Base-by-base conservation (phyloP, 2,888 invertebrate genomes). In the Elmis aenea region DNA sequence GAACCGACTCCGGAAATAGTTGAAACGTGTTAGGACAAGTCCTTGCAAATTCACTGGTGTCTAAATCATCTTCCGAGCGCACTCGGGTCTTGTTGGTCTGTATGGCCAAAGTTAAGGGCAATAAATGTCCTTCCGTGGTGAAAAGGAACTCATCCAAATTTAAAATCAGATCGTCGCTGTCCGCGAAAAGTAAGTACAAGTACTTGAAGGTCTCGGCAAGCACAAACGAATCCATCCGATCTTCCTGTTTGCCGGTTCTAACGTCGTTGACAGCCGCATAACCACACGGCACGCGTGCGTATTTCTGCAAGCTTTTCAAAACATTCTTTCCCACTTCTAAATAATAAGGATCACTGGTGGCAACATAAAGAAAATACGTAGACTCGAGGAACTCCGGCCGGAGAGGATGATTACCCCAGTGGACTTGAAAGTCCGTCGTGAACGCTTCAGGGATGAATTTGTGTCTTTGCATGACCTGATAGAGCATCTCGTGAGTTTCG, bases 381-480 rank as follows among this genome's bases (percentile, higher is more conserved):
- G 95, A 95, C 69, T 99, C 97, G 27, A 99, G 74, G 69, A 99
- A 97, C 68, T 99, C 97, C 0, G 97, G 97, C 21, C 97, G 77
- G 2, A 99, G 70, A 1, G 94, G 95, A 70, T 97, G 94, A 63
- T 96, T 94, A 1, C 91, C 95, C 97, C 97, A 99, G 62, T 97
- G 95, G 5, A 99, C 92, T 81, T 83, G 58, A 33, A 97, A 94
- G 68, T 97, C 96, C 1, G 91, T 89, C 0, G 97, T 97, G 66
- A 99, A 99, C 3, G 97, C 97, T 73, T 99, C 97, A 0, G 97
- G 97, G 57, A 99, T 84, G 67, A 97, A 96, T 45, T 93, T 95
- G 67, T 99, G 96, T 57, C 92, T 78, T 69, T 95, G 90, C 81
- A 95, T 92, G 8, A 99, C 94, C 71, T 97, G 96, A 67, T 94